Percentiles rank a stretch among this genome's conserved stretches.
Evolutionary conservation across 1,140 invertebrate species (phyloP).

Genomic region (Diorhabda elongata): DNA sequence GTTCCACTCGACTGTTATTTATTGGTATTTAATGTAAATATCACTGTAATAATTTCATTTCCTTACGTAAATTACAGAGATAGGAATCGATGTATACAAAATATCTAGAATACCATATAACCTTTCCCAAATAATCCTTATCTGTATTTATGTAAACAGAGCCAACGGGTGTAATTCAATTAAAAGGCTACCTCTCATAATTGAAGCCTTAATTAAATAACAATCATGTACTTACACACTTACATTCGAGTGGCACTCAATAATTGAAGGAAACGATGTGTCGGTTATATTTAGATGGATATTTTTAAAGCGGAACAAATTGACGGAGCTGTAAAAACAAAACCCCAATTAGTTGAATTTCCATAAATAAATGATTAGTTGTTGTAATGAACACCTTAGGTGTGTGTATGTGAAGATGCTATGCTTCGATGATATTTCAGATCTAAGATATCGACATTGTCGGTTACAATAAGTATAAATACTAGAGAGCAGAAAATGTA

Average conservation of each 20-base stretch:
- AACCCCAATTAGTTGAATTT: slow-evolving; percentile 25
- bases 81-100: background rate
- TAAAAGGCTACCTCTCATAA: slow-evolving; percentile 13
- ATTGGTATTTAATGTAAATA: slow-evolving; percentile 1
- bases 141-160: slow-evolving; percentile 1
- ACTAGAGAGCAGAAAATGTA: too few relatives aligned
- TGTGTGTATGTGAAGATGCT: slow-evolving; percentile 25
- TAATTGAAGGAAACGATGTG: slow-evolving; percentile 20
- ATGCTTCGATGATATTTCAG: slow-evolving; percentile 26
- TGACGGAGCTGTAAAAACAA: slow-evolving; percentile 24
- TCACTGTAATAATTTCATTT: background rate
- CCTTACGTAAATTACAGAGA: background rate
- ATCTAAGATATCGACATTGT: slow-evolving; percentile 22
- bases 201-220: slow-evolving; percentile 23
- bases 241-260: slow-evolving; percentile 20
- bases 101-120: too few relatives aligned
- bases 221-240: slow-evolving; percentile 14
- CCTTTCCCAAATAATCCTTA: slow-evolving; percentile 2
- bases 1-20: background rate
- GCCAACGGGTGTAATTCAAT: slow-evolving; percentile 9
- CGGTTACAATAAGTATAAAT: background rate
- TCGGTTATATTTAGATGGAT: slow-evolving; percentile 18
- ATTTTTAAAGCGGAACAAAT: slow-evolving; percentile 28
- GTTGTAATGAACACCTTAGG: slow-evolving; percentile 30
- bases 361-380: slow-evolving; percentile 31